Percentiles rank a stretch among this genome's conserved stretches.
phyloP scores from a whole-genome alignment of 2,113 vertebrate genomes.

The Chloropsis hardwickii region DNA sequence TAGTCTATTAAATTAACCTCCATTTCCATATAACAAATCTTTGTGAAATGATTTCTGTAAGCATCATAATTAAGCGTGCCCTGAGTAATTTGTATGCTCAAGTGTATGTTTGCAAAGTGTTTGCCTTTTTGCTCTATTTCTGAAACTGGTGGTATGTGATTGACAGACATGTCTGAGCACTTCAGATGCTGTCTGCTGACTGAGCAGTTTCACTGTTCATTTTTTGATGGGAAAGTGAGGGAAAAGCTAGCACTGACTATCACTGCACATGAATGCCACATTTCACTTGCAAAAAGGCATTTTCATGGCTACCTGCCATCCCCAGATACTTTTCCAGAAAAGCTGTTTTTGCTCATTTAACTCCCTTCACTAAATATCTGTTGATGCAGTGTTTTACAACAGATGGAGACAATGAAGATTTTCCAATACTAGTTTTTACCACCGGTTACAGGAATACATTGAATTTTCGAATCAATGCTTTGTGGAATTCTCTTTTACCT shows the following conservation, averaged over 20 bases:
- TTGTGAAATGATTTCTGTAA: neutral
- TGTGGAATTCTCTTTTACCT: neutral
- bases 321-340: neutral
- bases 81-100: neutral
- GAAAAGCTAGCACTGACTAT: neutral
- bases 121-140: neutral
- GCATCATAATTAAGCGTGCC: neutral
- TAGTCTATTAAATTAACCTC: neutral
- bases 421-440: neutral
- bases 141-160: neutral
- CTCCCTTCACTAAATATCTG: neutral
- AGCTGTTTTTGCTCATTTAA: neutral
- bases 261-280: neutral
- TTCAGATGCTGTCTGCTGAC: neutral
- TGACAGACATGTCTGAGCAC: neutral
- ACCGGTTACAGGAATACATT: neutral
- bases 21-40: neutral
- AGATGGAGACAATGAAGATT: neutral
- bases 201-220: neutral
- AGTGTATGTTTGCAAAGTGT: neutral
- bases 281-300: slow-evolving; percentile 15
- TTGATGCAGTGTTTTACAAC: neutral
- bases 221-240: neutral
- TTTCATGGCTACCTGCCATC: slow-evolving; percentile 13
- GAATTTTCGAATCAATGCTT: neutral